Percentiles rank a stretch among this genome's conserved stretches.
Evolutionary conservation across 2,888 invertebrate genomes (phyloP).

Genomic region (Microchrysa polita): DNA sequence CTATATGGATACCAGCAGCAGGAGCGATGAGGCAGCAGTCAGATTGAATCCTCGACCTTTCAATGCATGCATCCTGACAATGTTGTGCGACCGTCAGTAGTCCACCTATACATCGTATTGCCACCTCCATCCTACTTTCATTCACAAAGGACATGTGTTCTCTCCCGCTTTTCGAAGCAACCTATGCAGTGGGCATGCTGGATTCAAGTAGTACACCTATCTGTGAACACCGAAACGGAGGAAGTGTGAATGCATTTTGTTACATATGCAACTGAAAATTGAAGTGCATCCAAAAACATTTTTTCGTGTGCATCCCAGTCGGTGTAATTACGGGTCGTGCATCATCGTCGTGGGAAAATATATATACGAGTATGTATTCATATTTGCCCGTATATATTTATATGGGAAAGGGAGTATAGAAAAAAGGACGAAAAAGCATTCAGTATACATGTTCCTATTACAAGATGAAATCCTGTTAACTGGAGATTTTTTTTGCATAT

Average conservation of each 20-base stretch:
- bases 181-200: slow-evolving; percentile 38
- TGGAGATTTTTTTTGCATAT: slow-evolving; percentile 36
- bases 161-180: background rate
- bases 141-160: slow-evolving; percentile 8
- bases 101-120: background rate
- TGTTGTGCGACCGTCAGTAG: slow-evolving; percentile 2
- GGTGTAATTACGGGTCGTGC: slow-evolving; percentile 43
- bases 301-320: slow-evolving; percentile 44
- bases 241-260: slow-evolving; percentile 48
- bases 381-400: too few relatives aligned
- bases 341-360: background rate
- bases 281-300: slow-evolving; percentile 50
- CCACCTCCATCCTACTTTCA: background rate
- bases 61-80: slow-evolving; percentile 20
- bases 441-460: slow-evolving; percentile 1
- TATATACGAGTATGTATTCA: too few relatives aligned
- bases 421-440: slow-evolving; percentile 24
- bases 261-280: slow-evolving; percentile 48
- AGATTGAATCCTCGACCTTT: slow-evolving; percentile 38
- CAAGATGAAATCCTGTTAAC: slow-evolving; percentile 35
- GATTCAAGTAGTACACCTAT: slow-evolving; percentile 35
- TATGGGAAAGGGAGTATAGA: background rate
- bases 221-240: slow-evolving; percentile 44
- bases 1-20: background rate
- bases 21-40: background rate